A percentile compares a stretch with the other conserved stretches of the same genome.
Evolutionary conservation across 2,797 vertebrate species (phyloP).

Genomic region (Onychomys torridus): DNA sequence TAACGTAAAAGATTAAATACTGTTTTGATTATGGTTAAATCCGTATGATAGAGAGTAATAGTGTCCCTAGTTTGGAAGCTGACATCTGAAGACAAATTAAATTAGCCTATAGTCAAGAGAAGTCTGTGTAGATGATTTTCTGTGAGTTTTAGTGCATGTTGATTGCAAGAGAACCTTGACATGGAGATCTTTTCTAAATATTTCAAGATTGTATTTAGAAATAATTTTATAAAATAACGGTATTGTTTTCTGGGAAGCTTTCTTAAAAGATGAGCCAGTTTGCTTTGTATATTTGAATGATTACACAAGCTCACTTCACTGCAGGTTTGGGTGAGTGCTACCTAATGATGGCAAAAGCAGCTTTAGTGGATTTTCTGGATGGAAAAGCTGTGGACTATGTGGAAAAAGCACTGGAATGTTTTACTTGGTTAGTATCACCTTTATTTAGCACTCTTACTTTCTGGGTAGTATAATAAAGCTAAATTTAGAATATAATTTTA

Average conservation of each 20-base stretch:
- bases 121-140: not conserved
- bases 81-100: conserved; percentile 31
- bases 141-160: not conserved
- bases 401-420: conserved; percentile 93
- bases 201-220: conserved; percentile 32
- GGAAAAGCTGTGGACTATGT: conserved; percentile 93
- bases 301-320: conserved; percentile 50
- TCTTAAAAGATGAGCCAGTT: conserved; percentile 15
- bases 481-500: conserved; percentile 54
- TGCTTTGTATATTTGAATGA: conserved; percentile 52
- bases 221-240: conserved; percentile 56
- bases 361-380: conserved; percentile 94
- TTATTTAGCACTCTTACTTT: conserved; percentile 29
- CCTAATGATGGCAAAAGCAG: conserved; percentile 92
- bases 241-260: conserved; percentile 46
- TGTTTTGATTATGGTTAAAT: not conserved
- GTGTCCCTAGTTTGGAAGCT: not conserved
- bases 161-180: not conserved
- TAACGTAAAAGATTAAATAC: conserved; percentile 31
- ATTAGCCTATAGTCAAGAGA: not conserved
- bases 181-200: conserved; percentile 31
- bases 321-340: conserved; percentile 97
- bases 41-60: not conserved
- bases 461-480: conserved; percentile 39
- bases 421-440: conserved; percentile 91